Evolutionary conservation across 92 coral and sea anemone species (phyloP).

Genomic region (Umimayanthus chanpuru): DNA sequence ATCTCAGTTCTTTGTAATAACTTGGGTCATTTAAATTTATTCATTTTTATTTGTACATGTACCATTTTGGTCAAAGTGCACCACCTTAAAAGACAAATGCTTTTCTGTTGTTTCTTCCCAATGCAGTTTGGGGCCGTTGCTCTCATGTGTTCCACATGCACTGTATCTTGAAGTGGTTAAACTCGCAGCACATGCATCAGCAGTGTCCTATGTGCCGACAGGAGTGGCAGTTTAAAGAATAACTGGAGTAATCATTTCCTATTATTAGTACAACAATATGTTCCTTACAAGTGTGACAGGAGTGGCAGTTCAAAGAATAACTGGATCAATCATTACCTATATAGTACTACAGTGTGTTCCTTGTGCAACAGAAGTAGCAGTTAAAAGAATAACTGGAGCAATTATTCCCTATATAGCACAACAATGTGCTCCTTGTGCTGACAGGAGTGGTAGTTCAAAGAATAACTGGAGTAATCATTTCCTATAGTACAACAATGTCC

Average conservation of each 20-base stretch:
- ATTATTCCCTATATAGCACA: neutral
- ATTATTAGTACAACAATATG: constrained; percentile 15
- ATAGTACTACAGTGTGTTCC: constrained; percentile 58
- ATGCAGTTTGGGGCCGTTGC: constrained; percentile 98
- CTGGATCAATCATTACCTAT: constrained; percentile 49
- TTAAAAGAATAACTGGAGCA: no score
- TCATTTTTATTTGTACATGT: no score
- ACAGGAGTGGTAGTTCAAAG: no score
- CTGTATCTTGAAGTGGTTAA: constrained; percentile 95
- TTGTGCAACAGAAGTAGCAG: constrained; percentile 43
- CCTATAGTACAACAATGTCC: neutral
- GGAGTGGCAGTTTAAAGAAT: constrained; percentile 76
- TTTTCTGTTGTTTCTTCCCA: neutral
- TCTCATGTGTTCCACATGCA: constrained; percentile 99
- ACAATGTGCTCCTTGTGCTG: neutral
- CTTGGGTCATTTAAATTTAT: no score
- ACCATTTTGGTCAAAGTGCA: neutral
- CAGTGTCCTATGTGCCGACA: constrained; percentile 98
- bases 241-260: neutral
- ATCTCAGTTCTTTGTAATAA: no score
- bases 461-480: no score
- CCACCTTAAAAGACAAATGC: neutral
- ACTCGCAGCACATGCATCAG: constrained; percentile 95
- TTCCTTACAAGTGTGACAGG: constrained; percentile 64
- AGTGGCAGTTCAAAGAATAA: constrained; percentile 62